Percentiles rank a stretch among this genome's conserved stretches.
Conservation (phyloP, 2,113 vertebrate species). For the Rhea americana region DNA sequence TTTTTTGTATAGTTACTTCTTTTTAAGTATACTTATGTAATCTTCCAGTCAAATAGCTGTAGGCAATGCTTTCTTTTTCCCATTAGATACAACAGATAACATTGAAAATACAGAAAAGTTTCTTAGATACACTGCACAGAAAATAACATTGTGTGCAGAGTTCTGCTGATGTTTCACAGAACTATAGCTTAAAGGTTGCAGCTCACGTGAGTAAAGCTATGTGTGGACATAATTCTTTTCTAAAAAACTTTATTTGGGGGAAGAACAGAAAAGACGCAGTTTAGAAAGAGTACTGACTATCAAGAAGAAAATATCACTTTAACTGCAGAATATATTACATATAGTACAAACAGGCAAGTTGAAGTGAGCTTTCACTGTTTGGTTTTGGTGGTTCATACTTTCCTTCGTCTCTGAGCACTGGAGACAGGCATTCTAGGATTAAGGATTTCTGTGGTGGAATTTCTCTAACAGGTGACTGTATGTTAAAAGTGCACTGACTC, state of each 20-base stretch:
- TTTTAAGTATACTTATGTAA: slow-evolving; percentile 53
- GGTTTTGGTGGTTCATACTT: background rate
- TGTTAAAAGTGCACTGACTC: slow-evolving; percentile 41
- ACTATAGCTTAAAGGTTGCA: background rate
- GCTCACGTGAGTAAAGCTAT: background rate
- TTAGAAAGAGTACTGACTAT: background rate
- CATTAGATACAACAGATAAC: background rate
- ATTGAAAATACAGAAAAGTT: background rate
- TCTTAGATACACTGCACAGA: background rate
- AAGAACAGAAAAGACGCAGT: background rate
- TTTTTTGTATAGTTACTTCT: background rate
- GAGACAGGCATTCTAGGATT: slow-evolving; percentile 56
- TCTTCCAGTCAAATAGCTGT: slow-evolving; percentile 45
- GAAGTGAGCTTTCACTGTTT: background rate
- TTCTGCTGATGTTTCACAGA: background rate
- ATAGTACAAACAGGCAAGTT: background rate
- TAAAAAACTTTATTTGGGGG: background rate
- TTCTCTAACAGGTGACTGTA: slow-evolving; percentile 55
- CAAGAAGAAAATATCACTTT: background rate
- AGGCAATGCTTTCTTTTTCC: slow-evolving; percentile 2
- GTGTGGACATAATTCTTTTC: background rate
- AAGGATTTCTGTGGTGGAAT: slow-evolving; percentile 57
- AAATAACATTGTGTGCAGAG: background rate
- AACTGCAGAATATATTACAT: slow-evolving; percentile 3
- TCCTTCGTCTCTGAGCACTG: slow-evolving; percentile 26